Percentiles rank a stretch among this genome's conserved stretches.
phyloP scores from a whole-genome alignment of 2,888 invertebrate genomes.

The Coleophora flavipennella region DNA sequence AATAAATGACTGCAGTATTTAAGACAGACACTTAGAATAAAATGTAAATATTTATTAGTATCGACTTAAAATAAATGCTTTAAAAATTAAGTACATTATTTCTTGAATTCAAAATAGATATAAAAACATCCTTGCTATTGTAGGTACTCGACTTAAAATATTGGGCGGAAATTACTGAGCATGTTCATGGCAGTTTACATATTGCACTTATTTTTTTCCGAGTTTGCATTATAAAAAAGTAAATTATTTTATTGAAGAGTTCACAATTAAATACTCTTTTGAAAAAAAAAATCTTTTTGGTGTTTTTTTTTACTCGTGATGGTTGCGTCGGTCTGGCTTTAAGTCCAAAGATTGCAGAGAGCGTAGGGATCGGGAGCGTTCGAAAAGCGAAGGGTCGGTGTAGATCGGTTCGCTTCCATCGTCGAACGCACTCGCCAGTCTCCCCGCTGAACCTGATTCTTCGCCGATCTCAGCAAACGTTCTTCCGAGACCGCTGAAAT shows the following conservation, averaged over 20 bases:
- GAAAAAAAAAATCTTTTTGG: not conserved
- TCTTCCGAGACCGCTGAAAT: slow-evolving; percentile 50
- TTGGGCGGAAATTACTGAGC: slow-evolving; percentile 42
- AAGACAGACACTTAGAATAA: slow-evolving; percentile 16
- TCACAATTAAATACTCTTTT: not conserved
- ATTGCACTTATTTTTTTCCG: slow-evolving; percentile 8
- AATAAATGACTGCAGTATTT: not conserved
- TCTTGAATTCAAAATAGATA: slow-evolving; percentile 11
- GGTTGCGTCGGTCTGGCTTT: slow-evolving; percentile 60
- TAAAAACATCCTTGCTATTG: slow-evolving; percentile 6
- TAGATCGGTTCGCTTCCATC: slow-evolving; percentile 95
- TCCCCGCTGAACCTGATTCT: slow-evolving; percentile 62
- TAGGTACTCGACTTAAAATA: slow-evolving; percentile 13
- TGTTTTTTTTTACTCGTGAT: slow-evolving; percentile 39
- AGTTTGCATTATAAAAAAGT: slow-evolving; percentile 3
- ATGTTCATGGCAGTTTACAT: slow-evolving; percentile 37
- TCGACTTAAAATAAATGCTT: slow-evolving; percentile 44
- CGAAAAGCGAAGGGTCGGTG: slow-evolving; percentile 92
- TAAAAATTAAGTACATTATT: slow-evolving; percentile 32
- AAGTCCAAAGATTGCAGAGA: slow-evolving; percentile 76
- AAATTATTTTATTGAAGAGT: slow-evolving; percentile 1
- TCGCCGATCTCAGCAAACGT: slow-evolving; percentile 57
- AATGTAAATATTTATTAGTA: slow-evolving; percentile 61
- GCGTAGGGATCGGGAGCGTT: slow-evolving; percentile 83
- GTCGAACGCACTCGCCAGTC: slow-evolving; percentile 75